Evolutionary conservation across 1,140 invertebrate species (phyloP).

Genomic region (Neoseiulus cucumeris): DNA sequence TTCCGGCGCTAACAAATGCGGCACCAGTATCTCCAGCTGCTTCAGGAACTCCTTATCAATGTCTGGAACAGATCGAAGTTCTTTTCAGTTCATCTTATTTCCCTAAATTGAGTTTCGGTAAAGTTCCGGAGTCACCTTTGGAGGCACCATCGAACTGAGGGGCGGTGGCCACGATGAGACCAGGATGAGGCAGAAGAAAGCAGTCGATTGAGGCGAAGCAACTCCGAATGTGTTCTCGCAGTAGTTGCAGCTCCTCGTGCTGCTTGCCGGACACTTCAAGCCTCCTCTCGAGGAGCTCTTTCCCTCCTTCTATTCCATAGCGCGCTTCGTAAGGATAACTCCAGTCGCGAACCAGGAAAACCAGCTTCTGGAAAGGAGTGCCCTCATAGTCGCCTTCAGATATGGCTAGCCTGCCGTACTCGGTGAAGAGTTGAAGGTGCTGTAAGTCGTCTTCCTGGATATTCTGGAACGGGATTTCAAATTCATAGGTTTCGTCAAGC

Average conservation of each 20-base stretch:
- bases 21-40: conserved; percentile 61
- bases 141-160: conserved; percentile 83
- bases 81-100: too few relatives aligned
- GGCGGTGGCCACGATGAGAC: conserved; percentile 83
- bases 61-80: conserved; percentile 36
- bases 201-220: conserved; percentile 90
- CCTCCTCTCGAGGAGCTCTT: conserved; percentile 58
- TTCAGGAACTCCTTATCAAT: conserved; percentile 83
- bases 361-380: conserved; percentile 42
- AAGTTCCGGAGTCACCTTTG: too few relatives aligned
- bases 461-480: conserved; percentile 24
- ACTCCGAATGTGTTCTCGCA: conserved; percentile 75
- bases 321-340: conserved; percentile 89
- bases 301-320: conserved; percentile 75
- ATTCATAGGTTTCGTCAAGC: too few relatives aligned
- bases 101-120: too few relatives aligned
- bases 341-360: conserved; percentile 94
- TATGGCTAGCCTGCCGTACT: conserved; percentile 81
- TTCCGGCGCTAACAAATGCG: conserved; percentile 61
- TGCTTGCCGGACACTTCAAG: conserved; percentile 66
- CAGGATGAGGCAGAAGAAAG: conserved; percentile 95
- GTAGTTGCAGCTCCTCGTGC: conserved; percentile 76
- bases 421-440: conserved; percentile 57
- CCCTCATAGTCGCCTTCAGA: conserved; percentile 45
- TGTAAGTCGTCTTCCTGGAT: conserved; percentile 35